Evolutionary conservation across 2,888 invertebrate species (phyloP).

Genomic region (Chrysomela aeneicollis): DNA sequence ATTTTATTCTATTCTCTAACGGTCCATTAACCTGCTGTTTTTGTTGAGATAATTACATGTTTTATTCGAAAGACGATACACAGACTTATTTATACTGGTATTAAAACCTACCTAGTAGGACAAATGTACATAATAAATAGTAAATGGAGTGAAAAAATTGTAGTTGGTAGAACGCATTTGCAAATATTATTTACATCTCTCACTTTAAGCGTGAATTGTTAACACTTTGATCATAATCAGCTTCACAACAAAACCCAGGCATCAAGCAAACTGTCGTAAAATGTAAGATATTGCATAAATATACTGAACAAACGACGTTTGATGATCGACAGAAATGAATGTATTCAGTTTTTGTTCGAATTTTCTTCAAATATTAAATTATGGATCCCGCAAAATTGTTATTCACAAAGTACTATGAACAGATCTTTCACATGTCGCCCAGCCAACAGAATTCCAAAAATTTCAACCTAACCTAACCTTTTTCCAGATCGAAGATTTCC

Average conservation of each 20-base stretch:
- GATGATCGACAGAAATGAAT: no score
- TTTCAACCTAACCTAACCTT: no score
- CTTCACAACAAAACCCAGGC: slow-evolving; percentile 16
- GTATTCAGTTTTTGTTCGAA: no score
- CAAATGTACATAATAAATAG: slow-evolving; percentile 42
- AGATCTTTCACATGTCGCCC: no score
- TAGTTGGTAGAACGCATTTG: slow-evolving; percentile 25
- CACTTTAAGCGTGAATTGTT: slow-evolving; percentile 24
- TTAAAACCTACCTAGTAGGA: slow-evolving; percentile 34
- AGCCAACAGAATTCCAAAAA: no score
- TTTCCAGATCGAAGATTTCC: no score
- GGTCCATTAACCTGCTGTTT: slow-evolving; percentile 46
- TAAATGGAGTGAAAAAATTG: slow-evolving; percentile 29
- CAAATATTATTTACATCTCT: slow-evolving; percentile 35
- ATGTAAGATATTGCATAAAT: no score
- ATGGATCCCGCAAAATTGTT: no score
- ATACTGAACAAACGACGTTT: no score
- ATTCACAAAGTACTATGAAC: no score
- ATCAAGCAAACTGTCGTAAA: background rate
- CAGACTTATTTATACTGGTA: slow-evolving; percentile 30
- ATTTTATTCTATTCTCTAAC: slow-evolving; percentile 38
- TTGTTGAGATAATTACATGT: slow-evolving; percentile 34
- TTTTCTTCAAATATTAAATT: no score
- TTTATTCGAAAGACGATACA: slow-evolving; percentile 31
- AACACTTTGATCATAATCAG: slow-evolving; percentile 7